These are phyloP conservation scores for Aythya baeri DNA, from an alignment of 2,113 vertebrate genomes.

Conservation along the genomic window DNA sequence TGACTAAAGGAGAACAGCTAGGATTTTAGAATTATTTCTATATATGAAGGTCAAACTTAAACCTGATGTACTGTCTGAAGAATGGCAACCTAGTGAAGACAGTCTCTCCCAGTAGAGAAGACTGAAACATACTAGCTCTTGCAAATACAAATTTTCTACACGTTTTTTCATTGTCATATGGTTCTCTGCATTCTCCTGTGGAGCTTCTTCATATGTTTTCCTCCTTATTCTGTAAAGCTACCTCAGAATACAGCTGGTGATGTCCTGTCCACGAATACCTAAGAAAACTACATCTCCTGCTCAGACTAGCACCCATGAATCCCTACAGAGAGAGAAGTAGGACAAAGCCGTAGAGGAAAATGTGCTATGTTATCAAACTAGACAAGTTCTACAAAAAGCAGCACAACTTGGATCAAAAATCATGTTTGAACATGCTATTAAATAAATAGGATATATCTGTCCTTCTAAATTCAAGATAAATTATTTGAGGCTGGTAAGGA, in stretches of 20 bases:
- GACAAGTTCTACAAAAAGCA: neutral
- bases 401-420: neutral
- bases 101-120: neutral
- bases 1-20: neutral
- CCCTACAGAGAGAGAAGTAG: neutral
- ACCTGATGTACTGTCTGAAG: neutral
- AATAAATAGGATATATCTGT: neutral
- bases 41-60: neutral
- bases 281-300: neutral
- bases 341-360: neutral
- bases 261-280: neutral
- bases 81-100: neutral
- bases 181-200: neutral
- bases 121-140: neutral
- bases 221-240: neutral
- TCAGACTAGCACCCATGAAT: neutral
- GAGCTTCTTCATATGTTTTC: neutral
- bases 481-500: neutral
- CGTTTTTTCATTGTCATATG: neutral
- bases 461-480: neutral
- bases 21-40: neutral
- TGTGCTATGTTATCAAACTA: neutral
- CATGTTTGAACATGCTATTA: neutral
- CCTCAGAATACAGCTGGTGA: neutral
- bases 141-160: neutral